Conservation (phyloP, 1,140 invertebrate species). For the Drosophila pallidifrons region DNA sequence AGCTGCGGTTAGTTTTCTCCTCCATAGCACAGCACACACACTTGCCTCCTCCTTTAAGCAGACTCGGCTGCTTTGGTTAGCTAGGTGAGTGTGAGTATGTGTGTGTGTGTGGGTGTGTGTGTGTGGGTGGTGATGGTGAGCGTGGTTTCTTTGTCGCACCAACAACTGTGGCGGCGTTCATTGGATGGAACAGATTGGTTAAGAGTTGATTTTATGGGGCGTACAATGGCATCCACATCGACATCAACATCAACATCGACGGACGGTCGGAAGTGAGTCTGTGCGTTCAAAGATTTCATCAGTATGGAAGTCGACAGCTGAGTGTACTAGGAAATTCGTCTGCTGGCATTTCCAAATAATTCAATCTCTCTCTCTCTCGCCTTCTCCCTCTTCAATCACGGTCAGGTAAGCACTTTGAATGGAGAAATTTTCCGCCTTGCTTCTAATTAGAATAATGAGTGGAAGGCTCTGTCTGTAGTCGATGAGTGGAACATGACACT, state of each 20-base stretch:
- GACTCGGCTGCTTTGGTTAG: slow-evolving; percentile 30
- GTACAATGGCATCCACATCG: slow-evolving; percentile 3
- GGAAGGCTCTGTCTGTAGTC: neutral
- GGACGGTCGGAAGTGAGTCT: neutral
- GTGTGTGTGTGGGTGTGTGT: slow-evolving; percentile 26
- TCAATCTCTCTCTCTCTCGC: neutral
- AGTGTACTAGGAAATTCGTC: slow-evolving; percentile 11
- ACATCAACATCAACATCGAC: neutral
- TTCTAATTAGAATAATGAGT: slow-evolving; percentile 23
- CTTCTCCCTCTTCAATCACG: neutral
- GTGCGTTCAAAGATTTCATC: slow-evolving; percentile 14
- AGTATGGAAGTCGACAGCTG: slow-evolving; percentile 15
- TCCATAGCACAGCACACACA: slow-evolving; percentile 13
- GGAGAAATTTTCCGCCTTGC: neutral
- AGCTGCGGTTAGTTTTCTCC: slow-evolving; percentile 64
- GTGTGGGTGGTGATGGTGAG: slow-evolving; percentile 14
- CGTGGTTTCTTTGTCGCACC: slow-evolving; percentile 64
- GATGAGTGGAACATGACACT: neutral
- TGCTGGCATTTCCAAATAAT: slow-evolving; percentile 10
- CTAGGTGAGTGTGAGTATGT: slow-evolving; percentile 11
- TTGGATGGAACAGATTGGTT: slow-evolving; percentile 67
- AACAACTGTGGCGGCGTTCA: slow-evolving; percentile 60
- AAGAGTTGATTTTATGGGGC: slow-evolving; percentile 51
- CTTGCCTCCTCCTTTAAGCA: slow-evolving; percentile 16
- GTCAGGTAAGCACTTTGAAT: neutral